phyloP scores from a whole-genome alignment of 2,113 vertebrate genomes.

The Eulemur macaco region DNA sequence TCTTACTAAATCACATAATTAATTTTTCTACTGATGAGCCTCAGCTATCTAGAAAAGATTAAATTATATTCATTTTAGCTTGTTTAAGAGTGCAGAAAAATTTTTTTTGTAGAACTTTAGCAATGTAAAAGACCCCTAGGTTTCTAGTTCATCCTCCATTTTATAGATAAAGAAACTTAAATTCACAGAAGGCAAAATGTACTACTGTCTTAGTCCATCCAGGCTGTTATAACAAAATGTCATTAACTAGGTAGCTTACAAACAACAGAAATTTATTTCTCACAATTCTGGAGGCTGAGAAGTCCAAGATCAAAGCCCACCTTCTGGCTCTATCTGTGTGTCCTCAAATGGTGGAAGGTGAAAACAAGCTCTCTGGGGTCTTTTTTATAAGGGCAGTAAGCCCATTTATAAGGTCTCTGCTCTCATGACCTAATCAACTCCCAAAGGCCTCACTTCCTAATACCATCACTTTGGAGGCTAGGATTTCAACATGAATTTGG shows the following conservation, averaged over 20 bases:
- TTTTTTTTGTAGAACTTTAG: neutral
- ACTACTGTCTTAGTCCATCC: too few relatives aligned
- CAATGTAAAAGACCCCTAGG: neutral
- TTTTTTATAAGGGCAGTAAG: neutral
- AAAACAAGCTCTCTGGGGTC: neutral
- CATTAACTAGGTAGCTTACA: neutral
- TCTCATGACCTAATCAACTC: neutral
- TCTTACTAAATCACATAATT: neutral
- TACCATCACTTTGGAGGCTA: too few relatives aligned
- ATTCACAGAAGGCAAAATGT: neutral
- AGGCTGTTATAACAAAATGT: neutral
- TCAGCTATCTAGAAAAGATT: neutral
- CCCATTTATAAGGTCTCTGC: neutral
- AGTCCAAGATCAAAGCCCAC: neutral
- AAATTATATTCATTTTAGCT: neutral
- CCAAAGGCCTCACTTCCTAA: neutral
- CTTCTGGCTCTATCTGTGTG: neutral
- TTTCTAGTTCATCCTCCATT: neutral
- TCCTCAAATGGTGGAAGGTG: neutral
- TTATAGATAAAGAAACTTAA: neutral
- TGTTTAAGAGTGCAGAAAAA: neutral
- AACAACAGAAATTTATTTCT: neutral
- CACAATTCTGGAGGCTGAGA: neutral
- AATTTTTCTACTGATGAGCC: neutral
- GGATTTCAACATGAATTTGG: neutral